Conservation (phyloP, 2,888 invertebrate genomes). For the Capitulum mitella region DNA sequence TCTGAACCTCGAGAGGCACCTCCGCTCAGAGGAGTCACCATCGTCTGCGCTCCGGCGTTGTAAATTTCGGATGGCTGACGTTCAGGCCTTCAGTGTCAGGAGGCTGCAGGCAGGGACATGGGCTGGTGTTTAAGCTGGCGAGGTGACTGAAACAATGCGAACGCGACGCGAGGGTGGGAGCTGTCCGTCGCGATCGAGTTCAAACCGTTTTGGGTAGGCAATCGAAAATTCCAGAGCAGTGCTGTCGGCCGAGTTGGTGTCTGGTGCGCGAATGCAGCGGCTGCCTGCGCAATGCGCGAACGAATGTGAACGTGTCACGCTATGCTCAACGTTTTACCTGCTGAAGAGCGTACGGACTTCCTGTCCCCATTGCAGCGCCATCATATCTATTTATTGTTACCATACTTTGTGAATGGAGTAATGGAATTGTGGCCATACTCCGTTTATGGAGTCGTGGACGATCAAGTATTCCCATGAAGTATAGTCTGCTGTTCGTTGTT, state of each 20-base stretch:
- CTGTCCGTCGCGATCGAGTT: not conserved
- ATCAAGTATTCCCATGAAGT: conserved; percentile 14
- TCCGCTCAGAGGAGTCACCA: too few relatives aligned
- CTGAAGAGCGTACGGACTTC: not conserved
- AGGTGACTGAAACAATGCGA: too few relatives aligned
- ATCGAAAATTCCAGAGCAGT: not conserved
- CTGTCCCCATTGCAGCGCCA: not conserved
- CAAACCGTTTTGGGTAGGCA: not conserved
- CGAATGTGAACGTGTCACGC: not conserved
- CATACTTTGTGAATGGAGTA: conserved; percentile 18
- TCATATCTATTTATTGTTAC: conserved; percentile 25
- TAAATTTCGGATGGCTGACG: too few relatives aligned
- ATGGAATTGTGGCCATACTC: not conserved
- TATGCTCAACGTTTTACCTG: conserved; percentile 5
- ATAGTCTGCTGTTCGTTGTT: conserved; percentile 13
- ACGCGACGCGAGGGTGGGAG: not conserved
- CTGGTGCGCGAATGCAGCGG: not conserved
- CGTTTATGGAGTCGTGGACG: not conserved
- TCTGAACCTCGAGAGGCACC: too few relatives aligned
- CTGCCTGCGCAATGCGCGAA: not conserved
- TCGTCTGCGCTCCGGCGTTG: too few relatives aligned
- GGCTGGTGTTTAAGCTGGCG: too few relatives aligned
- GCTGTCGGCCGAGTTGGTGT: not conserved
- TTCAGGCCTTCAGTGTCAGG: too few relatives aligned
- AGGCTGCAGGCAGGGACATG: too few relatives aligned